Percentiles rank a stretch among this genome's conserved stretches.
These are phyloP conservation scores for Cebus imitator DNA, from an alignment of 2,113 vertebrate genomes.

Conservation along the genomic window DNA sequence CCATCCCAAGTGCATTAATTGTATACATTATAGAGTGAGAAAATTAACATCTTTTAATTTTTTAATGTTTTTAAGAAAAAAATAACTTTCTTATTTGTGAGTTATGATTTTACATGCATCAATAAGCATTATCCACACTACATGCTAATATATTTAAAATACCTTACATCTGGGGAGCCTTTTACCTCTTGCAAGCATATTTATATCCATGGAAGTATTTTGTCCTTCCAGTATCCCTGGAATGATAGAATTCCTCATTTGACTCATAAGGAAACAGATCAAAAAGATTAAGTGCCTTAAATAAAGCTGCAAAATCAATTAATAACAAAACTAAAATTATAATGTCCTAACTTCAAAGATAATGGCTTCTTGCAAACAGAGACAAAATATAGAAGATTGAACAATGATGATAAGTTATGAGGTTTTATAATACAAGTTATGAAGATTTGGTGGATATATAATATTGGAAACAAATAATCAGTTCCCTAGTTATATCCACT, in stretches of 20 bases:
- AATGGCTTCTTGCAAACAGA: background rate
- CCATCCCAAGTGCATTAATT: background rate
- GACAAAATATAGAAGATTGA: background rate
- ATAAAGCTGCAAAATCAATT: constrained; percentile 1
- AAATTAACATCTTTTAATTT: constrained; percentile 28
- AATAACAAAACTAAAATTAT: background rate
- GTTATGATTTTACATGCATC: background rate
- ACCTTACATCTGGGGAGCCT: background rate
- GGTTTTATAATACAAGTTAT: background rate
- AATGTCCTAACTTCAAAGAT: background rate
- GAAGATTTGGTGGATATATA: background rate
- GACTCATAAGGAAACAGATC: background rate
- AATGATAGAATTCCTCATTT: background rate
- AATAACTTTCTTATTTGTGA: background rate
- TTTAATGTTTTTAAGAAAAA: constrained; percentile 18
- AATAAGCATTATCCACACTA: background rate
- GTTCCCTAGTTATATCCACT: background rate
- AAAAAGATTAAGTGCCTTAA: background rate
- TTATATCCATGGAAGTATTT: background rate
- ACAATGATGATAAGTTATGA: background rate
- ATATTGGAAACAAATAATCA: background rate
- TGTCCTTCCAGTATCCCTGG: background rate
- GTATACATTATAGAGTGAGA: background rate
- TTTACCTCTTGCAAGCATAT: background rate
- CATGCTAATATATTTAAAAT: background rate